Base-by-base conservation (phyloP, 2,113 vertebrate genomes). In the Paraplagusia blochii region DNA sequence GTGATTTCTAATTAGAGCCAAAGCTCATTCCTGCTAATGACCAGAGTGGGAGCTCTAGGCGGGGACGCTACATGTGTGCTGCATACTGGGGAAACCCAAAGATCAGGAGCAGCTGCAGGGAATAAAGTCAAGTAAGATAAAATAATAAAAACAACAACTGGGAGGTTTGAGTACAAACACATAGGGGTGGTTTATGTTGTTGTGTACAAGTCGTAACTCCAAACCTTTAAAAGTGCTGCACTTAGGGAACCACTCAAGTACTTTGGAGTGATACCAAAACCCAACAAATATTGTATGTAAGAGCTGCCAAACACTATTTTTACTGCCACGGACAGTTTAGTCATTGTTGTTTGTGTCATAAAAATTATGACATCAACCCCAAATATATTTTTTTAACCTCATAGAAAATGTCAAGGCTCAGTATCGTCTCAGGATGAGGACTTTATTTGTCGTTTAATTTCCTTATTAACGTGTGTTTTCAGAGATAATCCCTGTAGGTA, bases 1-100 rank as follows among this genome's bases (percentile, higher is more conserved):
- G 66, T 62, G 67, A 82, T 88, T 88, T 83, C 83, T 81, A 88
- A 89, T 89, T 80, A 84, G 83, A 83, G 66, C 78, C 82, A 85
- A 87, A 64, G 56, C 69, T 69, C 72, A 67, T 76, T 83, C 59
- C 60, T 78, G 76, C 76, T 91, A 91, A 91, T 90, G 88, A 87
- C 69, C 85, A 76, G 58, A 78, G 52, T 73, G 52, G 77, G 72
- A 78, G 58, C 55, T 72, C 56, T 63, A 17, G 45, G 65, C 43
- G 9, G 52, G 53, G 65, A 69, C 58, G 56, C 22, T 81, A 50
- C 62, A 74, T 73, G 38, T 73, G 75, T 67, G 39, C 70, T 50
- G 49, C 80, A 73, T 19, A 38, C 59, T 33, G n/a, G 13, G 15
- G 16, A 64, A 77, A 53, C 34, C 19, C 44, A 58, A 44, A 34